Evolutionary conservation across 2,888 invertebrate species (phyloP), one percentile per base, ranked within the genome.

Genomic region (Heteromyza rotundicornis): DNA sequence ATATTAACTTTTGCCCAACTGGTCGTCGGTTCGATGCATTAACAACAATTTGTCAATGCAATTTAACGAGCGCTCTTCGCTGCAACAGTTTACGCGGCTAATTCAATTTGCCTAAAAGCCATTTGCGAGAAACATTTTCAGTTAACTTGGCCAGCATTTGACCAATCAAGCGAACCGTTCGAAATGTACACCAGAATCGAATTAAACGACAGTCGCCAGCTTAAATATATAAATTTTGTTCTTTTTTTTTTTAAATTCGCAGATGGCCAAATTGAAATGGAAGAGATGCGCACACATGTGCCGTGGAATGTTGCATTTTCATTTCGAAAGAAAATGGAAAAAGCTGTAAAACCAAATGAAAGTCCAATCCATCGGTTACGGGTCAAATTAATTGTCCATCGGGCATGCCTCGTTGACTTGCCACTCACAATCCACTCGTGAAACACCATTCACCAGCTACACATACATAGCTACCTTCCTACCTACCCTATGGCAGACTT

Each of bases 351-450:
- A 19, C n/a, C 14, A 5, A 47, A 47, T 2, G 7, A 47, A 54
- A 54, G 17, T 3, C 12, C 57, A 50, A 50, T 50, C 35, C 49
- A 57, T 57, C 57, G 57, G 20, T 35, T 52, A 40, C 40, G 24
- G 52, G 57, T 53, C 59, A 63, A 59, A 59, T 63, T 59, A 63
- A 59, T 63, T 63, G 63, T 56, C 53, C 59, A 56, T 59, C 51
- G 51, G 56, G 63, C 55, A 52, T 52, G 59, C 27, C 47, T 56
- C 59, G 57, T 36, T 62, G 23, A 53, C 53, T 57, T n/a, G n/a
- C n/a, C 47, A 20, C 19, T 19, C 47, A 8, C n/a, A 40, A 5
- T 47, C 19, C 47, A 17, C 40, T 40, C 40, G 5, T 40, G 2
- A 8, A 2, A 8, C 14, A 40, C 40, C 3, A n/a, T 14, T 5